Evolutionary conservation across 2,797 vertebrate species (phyloP).

Genomic region (Microctenopoma steveboyesi): DNA sequence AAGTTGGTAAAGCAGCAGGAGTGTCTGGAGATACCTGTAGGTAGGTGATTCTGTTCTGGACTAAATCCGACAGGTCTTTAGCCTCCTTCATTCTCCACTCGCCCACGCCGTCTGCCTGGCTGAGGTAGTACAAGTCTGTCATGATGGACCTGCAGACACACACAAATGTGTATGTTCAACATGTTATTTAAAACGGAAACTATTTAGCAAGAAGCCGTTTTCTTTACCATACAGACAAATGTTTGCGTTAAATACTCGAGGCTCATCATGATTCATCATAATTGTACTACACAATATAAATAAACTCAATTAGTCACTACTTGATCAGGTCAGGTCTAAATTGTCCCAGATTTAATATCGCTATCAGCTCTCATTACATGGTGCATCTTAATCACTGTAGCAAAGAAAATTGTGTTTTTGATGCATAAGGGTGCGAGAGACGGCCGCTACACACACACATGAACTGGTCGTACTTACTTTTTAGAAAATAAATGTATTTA

Average conservation of each 20-base stretch:
- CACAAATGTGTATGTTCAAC: neutral
- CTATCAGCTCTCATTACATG: neutral
- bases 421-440: too few relatives aligned
- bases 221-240: too few relatives aligned
- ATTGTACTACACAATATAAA: too few relatives aligned
- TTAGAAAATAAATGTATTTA: neutral
- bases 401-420: neutral
- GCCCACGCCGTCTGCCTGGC: constrained; percentile 95
- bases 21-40: constrained; percentile 87
- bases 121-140: constrained; percentile 98
- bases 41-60: constrained; percentile 96
- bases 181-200: too few relatives aligned
- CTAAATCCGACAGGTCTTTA: constrained; percentile 94
- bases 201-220: too few relatives aligned
- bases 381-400: neutral
- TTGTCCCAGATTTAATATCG: neutral
- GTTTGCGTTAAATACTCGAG: too few relatives aligned
- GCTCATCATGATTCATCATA: too few relatives aligned
- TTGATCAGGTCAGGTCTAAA: too few relatives aligned
- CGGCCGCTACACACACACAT: neutral
- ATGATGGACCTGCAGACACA: constrained; percentile 90
- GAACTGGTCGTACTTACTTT: neutral
- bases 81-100: constrained; percentile 96
- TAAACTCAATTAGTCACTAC: too few relatives aligned
- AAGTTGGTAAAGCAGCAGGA: constrained; percentile 42